These are phyloP conservation scores for Drosophila borealis DNA, from an alignment of 2,888 invertebrate genomes.

Conservation along the genomic window DNA sequence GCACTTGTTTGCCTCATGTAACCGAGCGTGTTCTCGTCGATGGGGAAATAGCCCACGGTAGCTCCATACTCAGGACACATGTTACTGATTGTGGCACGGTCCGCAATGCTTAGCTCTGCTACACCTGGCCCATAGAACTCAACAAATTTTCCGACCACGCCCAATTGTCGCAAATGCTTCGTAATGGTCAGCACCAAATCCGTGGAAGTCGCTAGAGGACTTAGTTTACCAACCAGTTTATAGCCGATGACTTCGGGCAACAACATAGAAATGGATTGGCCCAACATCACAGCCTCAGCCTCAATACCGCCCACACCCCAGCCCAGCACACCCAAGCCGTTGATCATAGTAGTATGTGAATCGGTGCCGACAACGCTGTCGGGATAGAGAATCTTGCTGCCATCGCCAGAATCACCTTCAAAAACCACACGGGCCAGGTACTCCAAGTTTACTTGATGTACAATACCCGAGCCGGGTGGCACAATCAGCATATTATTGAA, in stretches of 20 bases:
- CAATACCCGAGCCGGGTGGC: slow-evolving; percentile 99
- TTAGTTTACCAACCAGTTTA: slow-evolving; percentile 92
- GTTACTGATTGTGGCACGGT: slow-evolving; percentile 98
- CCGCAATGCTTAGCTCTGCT: slow-evolving; percentile 95
- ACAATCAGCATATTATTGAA: slow-evolving; percentile 98
- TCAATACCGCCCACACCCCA: slow-evolving; percentile 99
- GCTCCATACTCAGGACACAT: slow-evolving; percentile 99
- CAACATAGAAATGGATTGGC: slow-evolving; percentile 98
- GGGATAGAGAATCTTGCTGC: slow-evolving; percentile 89
- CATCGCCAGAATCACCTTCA: slow-evolving; percentile 85
- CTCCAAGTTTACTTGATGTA: slow-evolving; percentile 99
- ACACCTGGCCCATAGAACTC: slow-evolving; percentile 99
- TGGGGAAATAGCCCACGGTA: slow-evolving; percentile 97
- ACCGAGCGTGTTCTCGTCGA: slow-evolving; percentile 92
- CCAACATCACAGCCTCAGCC: slow-evolving; percentile 99
- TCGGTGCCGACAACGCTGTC: slow-evolving; percentile 99
- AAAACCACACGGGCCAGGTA: slow-evolving; percentile 97
- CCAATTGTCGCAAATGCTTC: slow-evolving; percentile 96
- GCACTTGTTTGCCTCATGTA: slow-evolving; percentile 94
- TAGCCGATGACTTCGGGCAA: slow-evolving; percentile 98
- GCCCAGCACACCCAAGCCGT: slow-evolving; percentile 97
- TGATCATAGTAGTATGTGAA: slow-evolving; percentile 99
- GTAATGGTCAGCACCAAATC: slow-evolving; percentile 99
- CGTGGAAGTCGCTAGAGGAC: slow-evolving; percentile 95
- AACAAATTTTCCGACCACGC: slow-evolving; percentile 99